Evolutionary conservation across 2,113 vertebrate species (phyloP).

Genomic region (Nycticebus coucang): DNA sequence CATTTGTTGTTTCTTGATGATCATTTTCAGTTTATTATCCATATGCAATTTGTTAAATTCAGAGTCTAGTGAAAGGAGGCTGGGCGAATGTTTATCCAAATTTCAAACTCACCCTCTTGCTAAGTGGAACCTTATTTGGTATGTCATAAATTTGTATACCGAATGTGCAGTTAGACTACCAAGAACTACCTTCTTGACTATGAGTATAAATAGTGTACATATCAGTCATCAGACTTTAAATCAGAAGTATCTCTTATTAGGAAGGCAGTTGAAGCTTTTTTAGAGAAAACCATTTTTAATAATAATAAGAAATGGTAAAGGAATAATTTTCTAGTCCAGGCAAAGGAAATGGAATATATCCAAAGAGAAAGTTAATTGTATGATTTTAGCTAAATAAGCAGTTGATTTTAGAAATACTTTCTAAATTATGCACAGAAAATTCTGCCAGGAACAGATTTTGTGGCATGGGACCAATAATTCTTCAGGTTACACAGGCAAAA

Average conservation of each 20-base stretch:
- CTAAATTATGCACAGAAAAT: conserved; percentile 22
- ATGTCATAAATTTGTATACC: background rate
- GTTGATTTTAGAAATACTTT: background rate
- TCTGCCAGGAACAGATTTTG: background rate
- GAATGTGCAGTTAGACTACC: background rate
- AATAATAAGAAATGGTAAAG: conserved; percentile 42
- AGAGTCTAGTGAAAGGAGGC: background rate
- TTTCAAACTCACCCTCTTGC: background rate
- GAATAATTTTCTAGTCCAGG: background rate
- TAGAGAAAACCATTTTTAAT: background rate
- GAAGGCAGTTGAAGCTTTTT: background rate
- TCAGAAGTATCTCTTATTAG: background rate
- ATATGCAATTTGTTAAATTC: background rate
- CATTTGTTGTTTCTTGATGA: background rate
- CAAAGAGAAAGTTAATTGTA: background rate
- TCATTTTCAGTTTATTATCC: conserved; percentile 32
- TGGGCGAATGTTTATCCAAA: background rate
- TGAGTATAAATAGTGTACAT: background rate
- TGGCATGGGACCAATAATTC: background rate
- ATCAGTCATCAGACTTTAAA: conserved; percentile 1
- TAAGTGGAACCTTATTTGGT: background rate
- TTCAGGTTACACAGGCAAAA: background rate
- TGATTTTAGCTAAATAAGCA: background rate
- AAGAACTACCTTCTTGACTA: background rate
- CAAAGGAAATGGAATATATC: background rate